phyloP scores from a whole-genome alignment of 2,888 invertebrate genomes.

The Eulithis prunata region DNA sequence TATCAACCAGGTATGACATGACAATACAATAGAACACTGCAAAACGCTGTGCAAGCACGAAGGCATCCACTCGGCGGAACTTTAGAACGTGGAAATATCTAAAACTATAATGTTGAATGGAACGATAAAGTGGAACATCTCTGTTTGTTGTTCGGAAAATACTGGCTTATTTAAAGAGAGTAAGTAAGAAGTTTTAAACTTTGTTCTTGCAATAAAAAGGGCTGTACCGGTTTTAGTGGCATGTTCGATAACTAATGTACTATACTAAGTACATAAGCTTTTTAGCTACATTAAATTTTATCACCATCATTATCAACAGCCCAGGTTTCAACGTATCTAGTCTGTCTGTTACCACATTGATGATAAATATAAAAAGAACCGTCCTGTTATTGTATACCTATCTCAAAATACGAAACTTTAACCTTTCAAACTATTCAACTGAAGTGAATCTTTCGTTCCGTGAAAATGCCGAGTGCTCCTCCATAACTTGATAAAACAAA shows the following conservation, averaged over 20 bases:
- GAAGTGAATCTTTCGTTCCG: background rate
- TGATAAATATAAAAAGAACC: too few relatives aligned
- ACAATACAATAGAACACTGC: constrained; percentile 31
- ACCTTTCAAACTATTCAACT: too few relatives aligned
- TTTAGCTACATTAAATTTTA: too few relatives aligned
- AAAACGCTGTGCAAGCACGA: constrained; percentile 22
- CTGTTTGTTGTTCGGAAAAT: constrained; percentile 24
- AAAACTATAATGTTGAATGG: constrained; percentile 28
- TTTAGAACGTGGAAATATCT: constrained; percentile 20
- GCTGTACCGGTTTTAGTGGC: too few relatives aligned
- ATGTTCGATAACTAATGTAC: too few relatives aligned
- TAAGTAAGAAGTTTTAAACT: constrained; percentile 3
- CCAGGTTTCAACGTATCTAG: too few relatives aligned
- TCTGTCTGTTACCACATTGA: too few relatives aligned
- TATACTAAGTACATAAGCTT: too few relatives aligned
- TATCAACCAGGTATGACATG: constrained; percentile 26
- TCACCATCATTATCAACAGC: too few relatives aligned
- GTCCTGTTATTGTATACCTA: too few relatives aligned
- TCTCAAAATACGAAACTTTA: too few relatives aligned
- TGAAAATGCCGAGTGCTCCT: constrained; percentile 10
- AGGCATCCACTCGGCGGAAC: constrained; percentile 29
- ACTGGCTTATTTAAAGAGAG: constrained; percentile 7
- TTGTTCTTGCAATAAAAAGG: too few relatives aligned
- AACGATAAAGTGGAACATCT: constrained; percentile 22
- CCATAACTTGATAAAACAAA: constrained; percentile 13